A percentile compares a stretch with the other conserved stretches of the same genome.
Conservation (phyloP, 2,113 vertebrate genomes). For the Nyctibius bracteatus region DNA sequence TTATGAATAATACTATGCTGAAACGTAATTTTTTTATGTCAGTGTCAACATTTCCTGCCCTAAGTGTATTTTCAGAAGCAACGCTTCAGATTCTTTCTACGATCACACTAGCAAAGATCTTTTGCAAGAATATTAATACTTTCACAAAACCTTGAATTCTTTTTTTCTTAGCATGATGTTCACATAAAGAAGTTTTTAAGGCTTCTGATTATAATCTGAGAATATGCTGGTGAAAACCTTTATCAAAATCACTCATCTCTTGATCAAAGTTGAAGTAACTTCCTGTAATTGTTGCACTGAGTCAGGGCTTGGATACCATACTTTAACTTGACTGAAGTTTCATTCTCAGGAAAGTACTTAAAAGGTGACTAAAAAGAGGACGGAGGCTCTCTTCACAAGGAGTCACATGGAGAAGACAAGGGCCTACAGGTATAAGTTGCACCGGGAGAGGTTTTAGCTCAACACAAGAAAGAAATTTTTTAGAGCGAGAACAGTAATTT, state of each 20-base stretch:
- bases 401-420: background rate
- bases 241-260: background rate
- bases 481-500: background rate
- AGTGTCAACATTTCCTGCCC: background rate
- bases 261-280: background rate
- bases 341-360: background rate
- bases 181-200: background rate
- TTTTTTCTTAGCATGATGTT: background rate
- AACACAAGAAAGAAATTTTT: background rate
- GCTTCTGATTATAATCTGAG: background rate
- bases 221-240: background rate
- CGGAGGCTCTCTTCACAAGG: background rate
- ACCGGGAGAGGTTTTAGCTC: background rate
- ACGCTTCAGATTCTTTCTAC: background rate
- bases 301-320: background rate
- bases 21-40: background rate
- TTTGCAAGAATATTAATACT: background rate
- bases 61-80: background rate
- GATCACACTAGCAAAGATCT: background rate
- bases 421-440: background rate
- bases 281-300: background rate
- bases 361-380: background rate
- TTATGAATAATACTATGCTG: background rate
- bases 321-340: background rate
- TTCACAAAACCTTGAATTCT: background rate